Percentiles rank a stretch among this genome's conserved stretches.
Conservation (phyloP, 2,113 vertebrate genomes). For the Gopherus evgoodei region DNA sequence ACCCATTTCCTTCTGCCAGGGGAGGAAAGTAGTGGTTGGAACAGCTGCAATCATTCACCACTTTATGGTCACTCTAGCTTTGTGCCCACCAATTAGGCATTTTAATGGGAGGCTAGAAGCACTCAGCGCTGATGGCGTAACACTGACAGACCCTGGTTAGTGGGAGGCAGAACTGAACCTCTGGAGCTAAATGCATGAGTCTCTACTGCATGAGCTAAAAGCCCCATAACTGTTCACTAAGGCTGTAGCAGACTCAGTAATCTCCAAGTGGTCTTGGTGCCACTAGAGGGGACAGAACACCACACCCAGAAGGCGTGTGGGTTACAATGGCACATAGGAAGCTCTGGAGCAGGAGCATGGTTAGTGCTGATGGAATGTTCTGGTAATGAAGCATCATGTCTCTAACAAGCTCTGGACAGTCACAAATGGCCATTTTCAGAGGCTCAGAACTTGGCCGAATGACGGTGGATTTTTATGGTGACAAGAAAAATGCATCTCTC, state of each 20-base stretch:
- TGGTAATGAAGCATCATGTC: not conserved
- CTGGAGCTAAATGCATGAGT: no score
- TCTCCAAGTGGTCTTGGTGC: no score
- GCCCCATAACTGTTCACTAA: no score
- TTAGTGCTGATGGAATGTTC: not conserved
- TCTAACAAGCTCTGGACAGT: not conserved
- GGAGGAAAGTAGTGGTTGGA: not conserved
- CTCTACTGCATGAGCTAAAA: no score
- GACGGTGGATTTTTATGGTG: not conserved
- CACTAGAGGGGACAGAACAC: no score
- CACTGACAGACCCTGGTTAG: no score
- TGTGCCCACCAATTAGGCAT: rapidly evolving
- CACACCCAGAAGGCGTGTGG: no score
- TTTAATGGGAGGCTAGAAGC: rapidly evolving
- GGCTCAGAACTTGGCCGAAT: not conserved
- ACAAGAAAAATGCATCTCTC: not conserved
- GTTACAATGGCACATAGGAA: not conserved
- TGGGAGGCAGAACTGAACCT: no score
- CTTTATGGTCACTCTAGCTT: not conserved
- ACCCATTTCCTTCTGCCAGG: not conserved
- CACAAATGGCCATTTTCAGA: not conserved
- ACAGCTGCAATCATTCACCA: not conserved
- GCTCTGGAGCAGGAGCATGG: not conserved
- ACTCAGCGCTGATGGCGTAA: not conserved
- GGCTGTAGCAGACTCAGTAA: no score